A percentile compares a stretch with the other conserved stretches of the same genome.
Conservation (phyloP, 2,113 vertebrate species). For the Gasterosteus nipponicus region DNA sequence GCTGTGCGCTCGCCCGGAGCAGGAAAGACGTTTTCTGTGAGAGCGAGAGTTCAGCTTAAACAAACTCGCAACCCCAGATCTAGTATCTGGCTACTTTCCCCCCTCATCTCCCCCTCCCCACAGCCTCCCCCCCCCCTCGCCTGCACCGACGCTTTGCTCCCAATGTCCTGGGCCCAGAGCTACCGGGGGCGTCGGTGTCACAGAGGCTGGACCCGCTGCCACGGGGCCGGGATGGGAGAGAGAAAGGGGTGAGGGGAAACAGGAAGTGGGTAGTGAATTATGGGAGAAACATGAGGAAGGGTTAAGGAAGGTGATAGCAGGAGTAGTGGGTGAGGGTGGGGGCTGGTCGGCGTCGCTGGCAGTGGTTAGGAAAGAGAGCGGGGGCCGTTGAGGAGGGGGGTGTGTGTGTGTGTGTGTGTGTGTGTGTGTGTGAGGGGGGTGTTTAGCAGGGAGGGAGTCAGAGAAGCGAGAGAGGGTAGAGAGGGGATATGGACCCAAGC, state of each 20-base stretch:
- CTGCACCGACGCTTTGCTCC: constrained; percentile 68
- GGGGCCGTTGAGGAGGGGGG: constrained; percentile 38
- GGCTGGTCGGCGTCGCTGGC: constrained; percentile 42
- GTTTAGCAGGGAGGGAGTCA: constrained; percentile 54
- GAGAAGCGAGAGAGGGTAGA: constrained; percentile 64
- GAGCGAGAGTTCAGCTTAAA: constrained; percentile 38
- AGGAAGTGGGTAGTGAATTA: constrained; percentile 28
- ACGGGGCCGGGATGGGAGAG: constrained; percentile 53
- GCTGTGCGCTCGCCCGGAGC: not conserved
- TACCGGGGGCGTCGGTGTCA: constrained; percentile 74
- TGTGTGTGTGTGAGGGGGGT: not conserved
- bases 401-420: no score
- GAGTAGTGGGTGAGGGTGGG: constrained; percentile 19
- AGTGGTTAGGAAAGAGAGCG: constrained; percentile 46
- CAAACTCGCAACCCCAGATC: constrained; percentile 42
- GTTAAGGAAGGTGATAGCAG: constrained; percentile 63
- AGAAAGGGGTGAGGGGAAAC: constrained; percentile 25
- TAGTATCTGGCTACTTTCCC: constrained; percentile 25
- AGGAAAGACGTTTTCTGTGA: constrained; percentile 3
- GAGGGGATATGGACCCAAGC: constrained; percentile 72
- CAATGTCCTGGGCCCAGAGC: constrained; percentile 64
- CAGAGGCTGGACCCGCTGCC: constrained; percentile 77
- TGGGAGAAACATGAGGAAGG: constrained; percentile 43
- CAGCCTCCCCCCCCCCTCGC: not conserved
- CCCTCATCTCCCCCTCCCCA: not conserved